phyloP scores from a whole-genome alignment of 2,113 vertebrate genomes.

The Cariama cristata region DNA sequence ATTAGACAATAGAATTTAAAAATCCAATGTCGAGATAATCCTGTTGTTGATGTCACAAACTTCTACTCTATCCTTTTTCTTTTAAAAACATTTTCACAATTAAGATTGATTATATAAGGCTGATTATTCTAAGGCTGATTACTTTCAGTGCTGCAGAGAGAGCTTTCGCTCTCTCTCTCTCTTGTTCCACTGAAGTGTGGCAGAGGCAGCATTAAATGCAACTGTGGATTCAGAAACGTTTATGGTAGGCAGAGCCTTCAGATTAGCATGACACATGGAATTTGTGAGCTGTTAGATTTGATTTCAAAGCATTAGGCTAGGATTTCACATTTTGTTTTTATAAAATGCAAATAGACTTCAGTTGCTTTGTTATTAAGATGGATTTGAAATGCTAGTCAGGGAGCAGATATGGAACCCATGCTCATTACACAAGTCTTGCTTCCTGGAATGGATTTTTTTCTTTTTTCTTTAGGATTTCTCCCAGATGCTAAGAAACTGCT shows the following conservation, averaged over 20 bases:
- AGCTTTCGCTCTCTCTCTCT: neutral
- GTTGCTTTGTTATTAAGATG: constrained; percentile 46
- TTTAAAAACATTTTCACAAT: constrained; percentile 38
- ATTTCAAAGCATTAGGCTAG: constrained; percentile 66
- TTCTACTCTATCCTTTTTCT: neutral
- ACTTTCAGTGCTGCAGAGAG: constrained; percentile 22
- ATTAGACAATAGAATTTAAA: constrained; percentile 1
- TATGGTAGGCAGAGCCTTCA: constrained; percentile 48
- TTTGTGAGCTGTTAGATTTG: constrained; percentile 48
- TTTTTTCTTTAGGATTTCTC: constrained; percentile 36
- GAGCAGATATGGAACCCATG: constrained; percentile 28
- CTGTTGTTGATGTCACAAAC: neutral
- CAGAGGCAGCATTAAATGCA: constrained; percentile 43
- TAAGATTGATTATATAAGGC: constrained; percentile 20
- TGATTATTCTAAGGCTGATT: constrained; percentile 51
- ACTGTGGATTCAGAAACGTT: constrained; percentile 64
- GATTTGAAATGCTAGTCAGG: constrained; percentile 32
- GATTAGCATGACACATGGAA: constrained; percentile 64
- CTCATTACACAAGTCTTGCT: neutral
- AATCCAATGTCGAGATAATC: neutral
- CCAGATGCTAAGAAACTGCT: constrained; percentile 35
- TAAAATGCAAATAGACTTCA: constrained; percentile 54
- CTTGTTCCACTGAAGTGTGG: constrained; percentile 44
- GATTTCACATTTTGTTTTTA: constrained; percentile 65
- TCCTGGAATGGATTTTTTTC: neutral